phyloP scores from a whole-genome alignment of 2,888 invertebrate species.

The Tipula helvola region DNA sequence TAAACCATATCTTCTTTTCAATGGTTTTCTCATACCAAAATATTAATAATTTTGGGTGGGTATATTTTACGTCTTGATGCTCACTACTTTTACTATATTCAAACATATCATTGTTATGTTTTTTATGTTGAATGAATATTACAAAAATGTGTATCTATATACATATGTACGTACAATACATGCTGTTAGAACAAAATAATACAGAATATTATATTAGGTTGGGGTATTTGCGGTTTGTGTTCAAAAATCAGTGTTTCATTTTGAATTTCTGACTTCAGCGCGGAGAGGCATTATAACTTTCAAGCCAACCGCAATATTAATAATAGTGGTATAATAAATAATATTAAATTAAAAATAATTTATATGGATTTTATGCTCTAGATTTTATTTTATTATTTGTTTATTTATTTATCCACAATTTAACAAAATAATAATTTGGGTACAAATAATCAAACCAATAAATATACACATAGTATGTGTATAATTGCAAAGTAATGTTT shows the following conservation, averaged over 20 bases:
- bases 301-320: background rate
- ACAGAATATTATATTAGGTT: background rate
- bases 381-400: background rate
- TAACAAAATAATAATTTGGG: background rate
- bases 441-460: background rate
- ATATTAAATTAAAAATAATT: background rate
- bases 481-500: background rate
- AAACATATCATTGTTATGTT: background rate
- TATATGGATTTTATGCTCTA: background rate
- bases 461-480: background rate
- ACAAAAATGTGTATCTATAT: background rate
- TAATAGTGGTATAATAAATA: background rate
- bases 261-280: background rate
- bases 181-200: background rate
- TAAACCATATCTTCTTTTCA: background rate
- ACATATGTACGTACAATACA: background rate
- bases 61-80: background rate
- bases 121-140: background rate
- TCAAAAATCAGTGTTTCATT: background rate
- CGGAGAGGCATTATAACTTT: background rate
- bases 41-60: background rate
- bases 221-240: background rate
- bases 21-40: background rate
- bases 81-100: background rate
- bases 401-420: background rate